Conservation (phyloP, 2,888 invertebrate genomes). For the Operophtera brumata region DNA sequence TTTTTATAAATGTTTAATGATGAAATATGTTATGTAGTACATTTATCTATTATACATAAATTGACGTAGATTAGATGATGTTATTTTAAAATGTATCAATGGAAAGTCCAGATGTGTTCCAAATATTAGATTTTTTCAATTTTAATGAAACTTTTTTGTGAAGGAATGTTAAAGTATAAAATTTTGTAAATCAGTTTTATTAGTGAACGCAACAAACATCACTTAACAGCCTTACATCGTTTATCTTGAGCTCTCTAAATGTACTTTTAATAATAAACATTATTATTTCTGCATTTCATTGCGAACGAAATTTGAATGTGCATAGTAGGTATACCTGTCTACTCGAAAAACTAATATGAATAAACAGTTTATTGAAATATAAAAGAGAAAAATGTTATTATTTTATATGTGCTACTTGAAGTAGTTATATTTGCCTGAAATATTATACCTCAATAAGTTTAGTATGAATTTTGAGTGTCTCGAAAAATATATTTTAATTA, state of each 20-base stretch:
- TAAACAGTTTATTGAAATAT: conserved; percentile 48
- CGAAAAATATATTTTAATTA: conserved; percentile 72
- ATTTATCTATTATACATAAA: conserved; percentile 19
- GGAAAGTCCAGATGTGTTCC: conserved; percentile 74
- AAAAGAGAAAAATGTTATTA: conserved; percentile 51
- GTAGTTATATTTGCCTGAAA: conserved; percentile 71
- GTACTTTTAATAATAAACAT: conserved; percentile 38
- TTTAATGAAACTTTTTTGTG: conserved; percentile 60
- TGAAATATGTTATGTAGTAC: conserved; percentile 20
- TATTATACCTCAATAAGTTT: conserved; percentile 76
- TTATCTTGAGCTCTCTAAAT: conserved; percentile 61
- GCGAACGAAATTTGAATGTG: conserved; percentile 51
- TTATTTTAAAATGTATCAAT: conserved; percentile 55
- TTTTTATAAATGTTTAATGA: conserved; percentile 43
- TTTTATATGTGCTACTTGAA: conserved; percentile 64
- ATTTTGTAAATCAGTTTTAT: conserved; percentile 42
- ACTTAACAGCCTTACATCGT: conserved; percentile 51
- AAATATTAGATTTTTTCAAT: conserved; percentile 67
- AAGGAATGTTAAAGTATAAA: conserved; percentile 41
- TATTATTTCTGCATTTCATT: conserved; percentile 57
- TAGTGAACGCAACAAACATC: conserved; percentile 48
- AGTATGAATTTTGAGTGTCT: conserved; percentile 74
- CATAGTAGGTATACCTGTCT: conserved; percentile 43
- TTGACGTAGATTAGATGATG: conserved; percentile 63
- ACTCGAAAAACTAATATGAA: conserved; percentile 46